Conservation (phyloP, 2,888 invertebrate genomes). For the Drosophila ezoana region DNA sequence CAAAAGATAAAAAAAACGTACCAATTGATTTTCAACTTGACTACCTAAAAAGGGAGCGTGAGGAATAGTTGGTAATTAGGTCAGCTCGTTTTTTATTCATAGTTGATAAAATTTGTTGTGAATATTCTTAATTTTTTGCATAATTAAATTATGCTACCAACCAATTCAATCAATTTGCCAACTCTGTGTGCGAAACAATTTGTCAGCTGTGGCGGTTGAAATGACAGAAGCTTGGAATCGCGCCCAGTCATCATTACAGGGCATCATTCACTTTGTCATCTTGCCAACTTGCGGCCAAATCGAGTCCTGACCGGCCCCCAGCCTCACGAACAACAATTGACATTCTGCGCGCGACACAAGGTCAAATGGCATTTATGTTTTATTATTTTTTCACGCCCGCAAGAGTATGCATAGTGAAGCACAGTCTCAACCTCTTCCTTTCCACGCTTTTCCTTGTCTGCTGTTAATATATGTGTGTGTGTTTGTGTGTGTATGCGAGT, state of each 20-base stretch:
- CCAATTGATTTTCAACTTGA: constrained; percentile 40
- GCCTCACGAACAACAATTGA: constrained; percentile 46
- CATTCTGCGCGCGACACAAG: constrained; percentile 61
- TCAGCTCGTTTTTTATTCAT: background rate
- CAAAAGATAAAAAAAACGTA: constrained; percentile 1
- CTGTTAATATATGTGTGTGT: constrained; percentile 41
- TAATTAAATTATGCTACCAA: constrained; percentile 2
- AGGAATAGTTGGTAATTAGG: constrained; percentile 36
- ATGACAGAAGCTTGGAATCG: constrained; percentile 18
- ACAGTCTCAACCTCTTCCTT: constrained; percentile 10
- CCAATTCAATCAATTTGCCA: constrained; percentile 4
- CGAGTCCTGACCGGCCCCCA: constrained; percentile 3
- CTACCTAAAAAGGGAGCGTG: background rate
- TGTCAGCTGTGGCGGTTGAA: constrained; percentile 14
- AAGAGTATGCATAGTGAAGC: background rate
- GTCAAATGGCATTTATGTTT: constrained; percentile 68
- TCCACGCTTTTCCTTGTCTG: constrained; percentile 43
- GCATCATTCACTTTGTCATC: constrained; percentile 23
- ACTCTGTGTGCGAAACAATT: constrained; percentile 20
- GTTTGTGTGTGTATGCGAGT: background rate
- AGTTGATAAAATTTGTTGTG: background rate
- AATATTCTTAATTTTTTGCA: background rate
- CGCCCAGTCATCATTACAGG: constrained; percentile 36
- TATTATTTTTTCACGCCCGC: constrained; percentile 34
- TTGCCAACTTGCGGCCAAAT: constrained; percentile 29